Base-by-base conservation (phyloP, 2,113 vertebrate genomes). In the Ceuthmochares aereus region DNA sequence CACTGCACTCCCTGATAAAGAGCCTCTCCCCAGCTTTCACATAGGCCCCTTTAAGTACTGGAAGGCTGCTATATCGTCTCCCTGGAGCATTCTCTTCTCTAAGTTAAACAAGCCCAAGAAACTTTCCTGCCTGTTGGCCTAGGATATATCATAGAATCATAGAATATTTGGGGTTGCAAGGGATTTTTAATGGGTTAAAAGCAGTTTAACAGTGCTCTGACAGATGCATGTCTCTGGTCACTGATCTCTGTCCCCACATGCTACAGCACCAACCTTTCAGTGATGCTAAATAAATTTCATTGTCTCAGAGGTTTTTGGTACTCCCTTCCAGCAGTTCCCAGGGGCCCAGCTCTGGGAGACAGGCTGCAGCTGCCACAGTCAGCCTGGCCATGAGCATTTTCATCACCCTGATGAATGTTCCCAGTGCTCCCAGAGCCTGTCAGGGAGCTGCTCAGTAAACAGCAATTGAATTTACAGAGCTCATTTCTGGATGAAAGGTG, bases 221-320 rank as follows among this genome's bases (percentile, higher is more conserved):
- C 9, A 74, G 87, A 63, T 18, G 29, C 40, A 0, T 30, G 23
- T 43, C 36, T 76, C 62, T 86, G 36, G 4, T 56, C 32, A 21
- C 58, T 73, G 79, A 30, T 25, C 18, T 56, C 62, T 67, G 62
- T 26, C 18, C 19, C 6, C 2, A n/a, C 7, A 1, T 6, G 21
- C 45, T 37, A 63, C 6, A 3, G 19, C n/a, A 80, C 36, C 0
- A 0, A 34, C 32, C 51, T 54, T 34, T 18, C 16, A 20, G 51
- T 4, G 42, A 79, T 30, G 16, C 26, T 37, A 27, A 66, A 29
- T 47, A 49, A 47, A 6, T 56, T 93, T 52, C 30, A 4, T 14
- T 64, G 11, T 37, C 22, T 80, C 54, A 22, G 23, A 60, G 36
- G 14, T 12, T 86, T 63, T 49, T 25, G 16, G 12, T 68, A 22